Percentiles rank a stretch among this genome's conserved stretches.
phyloP scores from a whole-genome alignment of 2,888 invertebrate genomes.

The Oscheius myriophilus region DNA sequence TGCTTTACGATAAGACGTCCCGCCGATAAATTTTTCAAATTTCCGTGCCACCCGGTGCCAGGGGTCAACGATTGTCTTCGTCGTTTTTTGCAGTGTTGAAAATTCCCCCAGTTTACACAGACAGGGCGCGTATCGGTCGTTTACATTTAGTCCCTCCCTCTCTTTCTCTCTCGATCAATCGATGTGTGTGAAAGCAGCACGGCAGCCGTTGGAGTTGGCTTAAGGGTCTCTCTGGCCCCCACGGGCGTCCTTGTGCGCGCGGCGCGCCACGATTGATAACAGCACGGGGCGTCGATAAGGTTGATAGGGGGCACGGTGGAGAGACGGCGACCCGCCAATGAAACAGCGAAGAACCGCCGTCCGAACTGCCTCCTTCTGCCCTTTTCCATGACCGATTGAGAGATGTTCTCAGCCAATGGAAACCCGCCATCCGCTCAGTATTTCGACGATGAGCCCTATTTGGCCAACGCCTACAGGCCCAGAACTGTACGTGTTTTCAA shows the following conservation, averaged over 20 bases:
- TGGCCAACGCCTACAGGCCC: slow-evolving; percentile 40
- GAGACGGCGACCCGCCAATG: slow-evolving; percentile 16
- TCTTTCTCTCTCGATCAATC: too few species aligned
- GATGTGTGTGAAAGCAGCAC: too few species aligned
- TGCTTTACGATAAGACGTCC: too few species aligned
- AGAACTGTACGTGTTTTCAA: slow-evolving; percentile 11
- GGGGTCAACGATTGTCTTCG: too few species aligned
- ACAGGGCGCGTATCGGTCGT: too few species aligned
- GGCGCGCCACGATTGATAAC: neutral
- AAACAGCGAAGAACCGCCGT: slow-evolving; percentile 18
- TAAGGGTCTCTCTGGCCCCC: too few species aligned
- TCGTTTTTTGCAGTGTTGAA: too few species aligned
- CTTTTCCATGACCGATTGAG: neutral
- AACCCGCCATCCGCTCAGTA: slow-evolving; percentile 27
- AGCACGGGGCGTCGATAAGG: slow-evolving; percentile 1
- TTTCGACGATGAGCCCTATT: slow-evolving; percentile 53
- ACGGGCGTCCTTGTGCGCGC: slow-evolving; percentile 7
- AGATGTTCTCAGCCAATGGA: slow-evolving; percentile 9
- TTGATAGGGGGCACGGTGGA: slow-evolving; percentile 5
- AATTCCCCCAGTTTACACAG: too few species aligned
- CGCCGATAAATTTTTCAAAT: too few species aligned
- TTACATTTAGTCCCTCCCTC: too few species aligned
- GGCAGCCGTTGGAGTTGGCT: too few species aligned
- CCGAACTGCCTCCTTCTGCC: slow-evolving; percentile 9
- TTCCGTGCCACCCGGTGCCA: too few species aligned